phyloP scores from a whole-genome alignment of 2,797 vertebrate genomes.

The Ispidina picta region DNA sequence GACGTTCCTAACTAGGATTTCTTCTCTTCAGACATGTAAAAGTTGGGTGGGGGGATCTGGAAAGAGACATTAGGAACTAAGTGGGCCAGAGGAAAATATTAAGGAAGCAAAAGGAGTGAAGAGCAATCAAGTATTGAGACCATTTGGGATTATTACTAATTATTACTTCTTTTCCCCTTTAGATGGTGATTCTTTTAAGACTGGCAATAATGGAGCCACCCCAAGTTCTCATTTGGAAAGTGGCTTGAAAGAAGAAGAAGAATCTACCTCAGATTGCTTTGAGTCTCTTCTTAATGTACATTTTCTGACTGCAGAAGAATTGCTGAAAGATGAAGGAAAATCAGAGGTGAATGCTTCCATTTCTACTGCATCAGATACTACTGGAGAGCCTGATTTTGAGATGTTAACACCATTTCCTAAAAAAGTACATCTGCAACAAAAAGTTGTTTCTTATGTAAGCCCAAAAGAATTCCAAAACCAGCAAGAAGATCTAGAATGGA shows the following conservation, averaged over 20 bases:
- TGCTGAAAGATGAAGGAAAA: background rate
- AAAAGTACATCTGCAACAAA: background rate
- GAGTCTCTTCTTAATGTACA: background rate
- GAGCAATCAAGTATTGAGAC: background rate
- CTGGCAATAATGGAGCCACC: background rate
- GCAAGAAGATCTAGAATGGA: background rate
- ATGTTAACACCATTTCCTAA: background rate
- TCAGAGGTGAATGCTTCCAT: background rate
- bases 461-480: background rate
- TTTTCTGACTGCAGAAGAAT: background rate
- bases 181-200: conserved; percentile 1
- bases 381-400: background rate
- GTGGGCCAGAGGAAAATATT: background rate
- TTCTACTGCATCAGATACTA: background rate
- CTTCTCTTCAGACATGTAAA: background rate
- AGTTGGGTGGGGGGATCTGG: background rate
- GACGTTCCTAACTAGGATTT: background rate
- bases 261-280: background rate
- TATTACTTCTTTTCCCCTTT: background rate
- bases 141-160: background rate
- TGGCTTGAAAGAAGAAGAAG: background rate
- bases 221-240: background rate
- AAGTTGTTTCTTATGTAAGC: background rate
- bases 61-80: background rate
- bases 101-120: background rate